Conservation (phyloP, 2,113 vertebrate species). For the Micronycteris hirsuta region DNA sequence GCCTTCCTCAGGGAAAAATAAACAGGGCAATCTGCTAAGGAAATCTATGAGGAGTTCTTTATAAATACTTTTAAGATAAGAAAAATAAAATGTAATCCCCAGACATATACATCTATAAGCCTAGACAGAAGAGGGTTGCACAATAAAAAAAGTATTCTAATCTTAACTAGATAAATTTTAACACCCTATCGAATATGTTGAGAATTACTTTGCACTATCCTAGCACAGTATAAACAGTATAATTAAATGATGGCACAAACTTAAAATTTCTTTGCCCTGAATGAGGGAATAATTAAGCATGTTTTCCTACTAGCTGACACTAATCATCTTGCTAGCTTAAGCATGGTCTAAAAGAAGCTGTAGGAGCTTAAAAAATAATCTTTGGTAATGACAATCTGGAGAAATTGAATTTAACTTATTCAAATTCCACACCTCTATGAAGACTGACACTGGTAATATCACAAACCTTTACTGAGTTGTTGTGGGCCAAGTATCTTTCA, state of each 20-base stretch:
- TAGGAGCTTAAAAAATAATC: not conserved
- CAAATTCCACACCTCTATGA: not conserved
- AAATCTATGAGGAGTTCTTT: not conserved
- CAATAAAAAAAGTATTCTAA: not conserved
- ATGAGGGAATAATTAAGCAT: not conserved
- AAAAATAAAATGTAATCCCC: not conserved
- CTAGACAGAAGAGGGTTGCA: not conserved
- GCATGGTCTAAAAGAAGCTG: not conserved
- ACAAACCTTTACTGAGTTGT: not conserved
- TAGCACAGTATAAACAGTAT: not conserved
- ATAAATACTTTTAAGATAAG: conserved; percentile 11
- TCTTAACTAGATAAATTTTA: not conserved
- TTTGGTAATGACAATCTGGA: not conserved
- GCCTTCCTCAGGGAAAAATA: not conserved
- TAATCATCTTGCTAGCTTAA: not conserved
- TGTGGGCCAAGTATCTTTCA: not conserved
- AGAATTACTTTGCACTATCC: not conserved
- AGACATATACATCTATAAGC: not conserved
- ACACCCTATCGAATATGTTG: not conserved
- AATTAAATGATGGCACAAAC: not conserved
- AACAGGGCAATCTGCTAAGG: conserved; percentile 7
- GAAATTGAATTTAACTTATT: conserved; percentile 14
- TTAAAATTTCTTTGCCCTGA: conserved; percentile 5
- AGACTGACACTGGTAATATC: not conserved
- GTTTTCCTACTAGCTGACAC: not conserved